Percentiles rank a stretch among this genome's conserved stretches.
These are phyloP conservation scores for Phyto melanocephala DNA, from an alignment of 2,888 invertebrate species.

Conservation along the genomic window DNA sequence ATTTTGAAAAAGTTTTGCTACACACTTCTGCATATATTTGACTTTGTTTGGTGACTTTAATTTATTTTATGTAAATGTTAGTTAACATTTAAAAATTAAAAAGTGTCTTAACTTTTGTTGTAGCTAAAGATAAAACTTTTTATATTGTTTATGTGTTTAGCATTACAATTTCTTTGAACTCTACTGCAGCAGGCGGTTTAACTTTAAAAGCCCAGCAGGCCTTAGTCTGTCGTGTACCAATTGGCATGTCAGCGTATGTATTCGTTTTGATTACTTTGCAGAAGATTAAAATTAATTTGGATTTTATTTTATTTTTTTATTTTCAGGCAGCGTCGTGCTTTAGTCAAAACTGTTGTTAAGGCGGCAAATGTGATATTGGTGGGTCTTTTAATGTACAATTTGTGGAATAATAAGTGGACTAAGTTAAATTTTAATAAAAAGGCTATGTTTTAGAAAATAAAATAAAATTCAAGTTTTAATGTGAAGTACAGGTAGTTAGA, in stretches of 20 bases:
- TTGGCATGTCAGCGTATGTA: slow-evolving; percentile 59
- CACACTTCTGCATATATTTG: not conserved
- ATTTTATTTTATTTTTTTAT: slow-evolving; percentile 13
- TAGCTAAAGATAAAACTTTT: not conserved
- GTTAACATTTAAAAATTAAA: not conserved
- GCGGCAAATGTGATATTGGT: slow-evolving; percentile 75
- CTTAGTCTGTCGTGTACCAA: slow-evolving; percentile 52
- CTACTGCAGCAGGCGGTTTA: slow-evolving; percentile 3
- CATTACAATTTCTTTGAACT: slow-evolving; percentile 30
- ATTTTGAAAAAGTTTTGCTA: not conserved
- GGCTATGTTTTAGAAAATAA: slow-evolving; percentile 49
- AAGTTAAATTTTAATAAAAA: slow-evolving; percentile 74
- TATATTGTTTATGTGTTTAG: slow-evolving; percentile 6
- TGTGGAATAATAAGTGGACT: slow-evolving; percentile 78
- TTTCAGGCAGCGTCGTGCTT: slow-evolving; percentile 72
- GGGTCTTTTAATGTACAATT: slow-evolving; percentile 74
- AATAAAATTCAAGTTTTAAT: not conserved
- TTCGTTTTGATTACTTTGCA: not conserved
- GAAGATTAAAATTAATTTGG: not conserved
- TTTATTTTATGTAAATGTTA: not conserved
- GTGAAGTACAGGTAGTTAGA: too few species aligned
- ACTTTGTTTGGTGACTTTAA: not conserved
- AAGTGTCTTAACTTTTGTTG: slow-evolving; percentile 1
- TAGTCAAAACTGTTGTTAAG: slow-evolving; percentile 73
- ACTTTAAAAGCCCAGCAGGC: slow-evolving; percentile 39